Percentiles rank a stretch among this genome's conserved stretches.
phyloP scores from a whole-genome alignment of 1,140 invertebrate genomes.

The Drosophila littoralis region DNA sequence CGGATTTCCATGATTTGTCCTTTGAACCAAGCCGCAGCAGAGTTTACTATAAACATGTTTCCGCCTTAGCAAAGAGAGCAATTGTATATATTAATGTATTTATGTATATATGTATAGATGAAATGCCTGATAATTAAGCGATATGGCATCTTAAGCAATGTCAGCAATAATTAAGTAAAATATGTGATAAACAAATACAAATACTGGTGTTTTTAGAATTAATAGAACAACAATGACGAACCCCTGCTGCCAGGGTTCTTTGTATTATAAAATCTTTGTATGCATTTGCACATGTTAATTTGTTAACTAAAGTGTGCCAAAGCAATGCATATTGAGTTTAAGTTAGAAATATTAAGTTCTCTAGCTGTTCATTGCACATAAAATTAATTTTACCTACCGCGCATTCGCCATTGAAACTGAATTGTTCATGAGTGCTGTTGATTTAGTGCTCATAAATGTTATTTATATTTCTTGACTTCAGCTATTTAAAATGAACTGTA shows the following conservation, averaged over 20 bases:
- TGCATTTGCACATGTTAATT: constrained; percentile 46
- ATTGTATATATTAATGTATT: too few relatives aligned
- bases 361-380: neutral
- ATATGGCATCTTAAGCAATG: neutral
- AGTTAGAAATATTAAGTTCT: neutral
- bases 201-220: constrained; percentile 4
- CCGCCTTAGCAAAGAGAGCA: too few relatives aligned
- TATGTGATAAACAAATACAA: constrained; percentile 1
- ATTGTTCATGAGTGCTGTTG: constrained; percentile 10
- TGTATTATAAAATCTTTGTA: constrained; percentile 17
- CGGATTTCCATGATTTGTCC: too few relatives aligned
- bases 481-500: constrained; percentile 3
- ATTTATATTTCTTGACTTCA: constrained; percentile 15
- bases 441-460: constrained; percentile 14
- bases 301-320: constrained; percentile 8
- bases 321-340: constrained; percentile 7
- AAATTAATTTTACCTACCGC: neutral
- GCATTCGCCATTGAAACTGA: constrained; percentile 11
- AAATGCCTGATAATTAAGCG: neutral
- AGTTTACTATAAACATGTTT: too few relatives aligned
- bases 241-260: neutral
- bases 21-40: too few relatives aligned
- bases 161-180: neutral
- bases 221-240: neutral
- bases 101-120: too few relatives aligned